phyloP scores from a whole-genome alignment of 2,888 invertebrate species.

The Sphecodes monilicornis region DNA sequence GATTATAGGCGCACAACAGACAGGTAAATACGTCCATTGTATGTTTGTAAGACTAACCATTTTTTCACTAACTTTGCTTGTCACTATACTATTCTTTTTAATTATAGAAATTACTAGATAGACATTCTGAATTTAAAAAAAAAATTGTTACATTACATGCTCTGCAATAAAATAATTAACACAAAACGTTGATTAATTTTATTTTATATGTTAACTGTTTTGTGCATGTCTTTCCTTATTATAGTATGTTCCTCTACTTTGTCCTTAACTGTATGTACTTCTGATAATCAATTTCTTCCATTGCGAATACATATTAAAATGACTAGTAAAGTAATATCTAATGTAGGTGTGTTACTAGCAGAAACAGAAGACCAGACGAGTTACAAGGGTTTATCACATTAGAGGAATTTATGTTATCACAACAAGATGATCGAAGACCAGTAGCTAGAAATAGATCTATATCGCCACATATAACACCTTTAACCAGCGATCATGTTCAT shows the following conservation, averaged over 20 bases:
- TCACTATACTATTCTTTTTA: background rate
- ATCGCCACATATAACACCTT: constrained; percentile 72
- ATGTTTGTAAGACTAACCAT: constrained; percentile 30
- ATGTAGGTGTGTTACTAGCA: constrained; percentile 46
- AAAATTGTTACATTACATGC: constrained; percentile 36
- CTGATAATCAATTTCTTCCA: background rate
- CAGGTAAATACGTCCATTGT: constrained; percentile 71
- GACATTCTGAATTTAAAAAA: constrained; percentile 8
- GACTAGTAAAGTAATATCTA: constrained; percentile 33
- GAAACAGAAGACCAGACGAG: constrained; percentile 85
- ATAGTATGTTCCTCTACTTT: constrained; percentile 11
- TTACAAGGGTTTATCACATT: constrained; percentile 90
- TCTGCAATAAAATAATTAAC: constrained; percentile 49
- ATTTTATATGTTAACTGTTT: constrained; percentile 45
- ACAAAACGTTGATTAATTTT: constrained; percentile 41
- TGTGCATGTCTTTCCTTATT: constrained; percentile 47
- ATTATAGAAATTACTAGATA: background rate
- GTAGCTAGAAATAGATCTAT: constrained; percentile 62
- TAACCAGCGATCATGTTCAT: constrained; percentile 79
- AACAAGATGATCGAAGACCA: constrained; percentile 89
- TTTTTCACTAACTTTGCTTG: constrained; percentile 19
- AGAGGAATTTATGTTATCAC: constrained; percentile 91
- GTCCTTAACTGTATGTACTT: constrained; percentile 19
- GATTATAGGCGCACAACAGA: constrained; percentile 81
- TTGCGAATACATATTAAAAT: constrained; percentile 2